A percentile compares a stretch with the other conserved stretches of the same genome.
These are phyloP conservation scores for Drosophila ezoana DNA, from an alignment of 2,888 invertebrate genomes.

Conservation along the genomic window DNA sequence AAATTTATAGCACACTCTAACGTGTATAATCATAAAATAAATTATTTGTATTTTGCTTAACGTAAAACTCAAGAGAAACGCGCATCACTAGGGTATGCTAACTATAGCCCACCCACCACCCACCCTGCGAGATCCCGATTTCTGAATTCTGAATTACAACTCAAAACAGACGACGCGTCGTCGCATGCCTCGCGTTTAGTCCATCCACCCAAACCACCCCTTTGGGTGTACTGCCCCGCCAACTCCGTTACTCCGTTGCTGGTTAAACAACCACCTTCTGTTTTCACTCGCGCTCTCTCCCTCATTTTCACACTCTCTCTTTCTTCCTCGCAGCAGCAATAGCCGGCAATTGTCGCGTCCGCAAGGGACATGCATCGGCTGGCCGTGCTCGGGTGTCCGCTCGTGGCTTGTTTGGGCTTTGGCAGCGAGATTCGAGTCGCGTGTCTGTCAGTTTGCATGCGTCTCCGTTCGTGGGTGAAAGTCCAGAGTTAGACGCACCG, in stretches of 20 bases:
- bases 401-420: conserved; percentile 66
- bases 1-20: too few species aligned
- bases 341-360: conserved; percentile 25
- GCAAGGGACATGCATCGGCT: conserved; percentile 39
- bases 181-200: conserved; percentile 2
- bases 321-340: conserved; percentile 8
- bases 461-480: conserved; percentile 70
- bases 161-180: conserved; percentile 59
- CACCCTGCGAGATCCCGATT: conserved; percentile 44
- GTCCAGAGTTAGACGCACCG: conserved; percentile 40
- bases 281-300: conserved; percentile 27
- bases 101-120: conserved; percentile 26
- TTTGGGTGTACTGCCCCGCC: conserved; percentile 30
- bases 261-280: conserved; percentile 61
- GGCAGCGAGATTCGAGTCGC: conserved; percentile 61
- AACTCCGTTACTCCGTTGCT: conserved; percentile 31
- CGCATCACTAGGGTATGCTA: conserved; percentile 36
- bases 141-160: conserved; percentile 47
- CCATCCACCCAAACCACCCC: conserved; percentile 57
- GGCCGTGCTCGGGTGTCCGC: conserved; percentile 48
- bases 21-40: too few species aligned
- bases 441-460: conserved; percentile 64
- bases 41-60: neutral
- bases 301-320: neutral
- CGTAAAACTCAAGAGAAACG: conserved; percentile 12